These are phyloP conservation scores for Lonchura striata DNA, from an alignment of 2,113 vertebrate genomes.

Conservation along the genomic window DNA sequence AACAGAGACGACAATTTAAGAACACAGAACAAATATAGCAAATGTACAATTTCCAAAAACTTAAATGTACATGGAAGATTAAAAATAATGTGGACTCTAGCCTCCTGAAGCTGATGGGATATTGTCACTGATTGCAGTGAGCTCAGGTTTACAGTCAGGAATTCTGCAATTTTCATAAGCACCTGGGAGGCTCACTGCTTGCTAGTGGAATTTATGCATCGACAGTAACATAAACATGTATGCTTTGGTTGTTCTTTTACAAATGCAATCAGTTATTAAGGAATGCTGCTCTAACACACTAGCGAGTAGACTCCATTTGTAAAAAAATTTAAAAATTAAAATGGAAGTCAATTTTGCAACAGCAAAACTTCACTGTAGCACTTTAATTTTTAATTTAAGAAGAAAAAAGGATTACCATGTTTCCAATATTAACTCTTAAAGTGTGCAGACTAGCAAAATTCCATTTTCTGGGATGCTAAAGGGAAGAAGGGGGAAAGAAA, in stretches of 20 bases:
- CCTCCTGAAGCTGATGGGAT: neutral
- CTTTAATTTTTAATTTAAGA: neutral
- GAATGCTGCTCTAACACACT: neutral
- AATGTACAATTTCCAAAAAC: constrained; percentile 10
- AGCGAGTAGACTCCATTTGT: neutral
- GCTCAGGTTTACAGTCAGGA: neutral
- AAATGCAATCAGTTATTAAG: neutral
- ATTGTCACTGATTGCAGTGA: constrained; percentile 1
- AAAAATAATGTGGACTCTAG: neutral
- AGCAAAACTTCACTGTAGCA: neutral
- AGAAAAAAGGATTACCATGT: neutral
- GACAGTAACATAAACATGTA: neutral
- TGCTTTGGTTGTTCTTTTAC: neutral
- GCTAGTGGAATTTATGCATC: neutral
- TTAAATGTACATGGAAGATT: neutral
- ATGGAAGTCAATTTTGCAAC: neutral
- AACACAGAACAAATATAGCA: constrained; percentile 21
- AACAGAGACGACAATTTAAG: neutral
- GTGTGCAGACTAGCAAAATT: neutral
- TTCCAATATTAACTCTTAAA: neutral
- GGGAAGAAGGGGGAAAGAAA: neutral
- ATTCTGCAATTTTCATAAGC: neutral
- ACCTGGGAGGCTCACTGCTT: neutral
- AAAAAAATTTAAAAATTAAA: neutral
- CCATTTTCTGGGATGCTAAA: neutral